Conservation (phyloP, 2,113 vertebrate genomes). For the Orthonyx spaldingii region DNA sequence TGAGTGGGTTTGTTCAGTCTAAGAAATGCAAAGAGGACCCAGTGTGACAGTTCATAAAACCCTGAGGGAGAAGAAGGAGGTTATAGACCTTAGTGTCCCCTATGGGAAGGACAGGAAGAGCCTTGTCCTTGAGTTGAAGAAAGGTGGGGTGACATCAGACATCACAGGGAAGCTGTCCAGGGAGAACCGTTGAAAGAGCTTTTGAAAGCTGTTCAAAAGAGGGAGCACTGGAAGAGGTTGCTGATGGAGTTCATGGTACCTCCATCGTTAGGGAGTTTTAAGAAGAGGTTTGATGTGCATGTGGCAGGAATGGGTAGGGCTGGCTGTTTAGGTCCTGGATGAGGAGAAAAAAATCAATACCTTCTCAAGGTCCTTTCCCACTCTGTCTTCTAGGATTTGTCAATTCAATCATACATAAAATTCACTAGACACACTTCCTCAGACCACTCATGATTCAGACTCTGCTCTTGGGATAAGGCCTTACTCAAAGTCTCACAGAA, state of each 20-base stretch:
- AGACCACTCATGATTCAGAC: neutral
- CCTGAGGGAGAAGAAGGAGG: neutral
- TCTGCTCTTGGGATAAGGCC: neutral
- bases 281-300: neutral
- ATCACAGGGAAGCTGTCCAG: neutral
- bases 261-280: neutral
- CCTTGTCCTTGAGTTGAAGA: neutral
- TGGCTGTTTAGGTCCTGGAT: neutral
- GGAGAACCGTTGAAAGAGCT: neutral
- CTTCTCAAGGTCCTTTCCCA: neutral
- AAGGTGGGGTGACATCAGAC: neutral
- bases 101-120: neutral
- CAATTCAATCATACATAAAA: neutral
- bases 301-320: neutral
- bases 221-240: neutral
- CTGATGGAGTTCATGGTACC: neutral
- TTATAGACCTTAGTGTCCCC: neutral
- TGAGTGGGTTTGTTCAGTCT: neutral
- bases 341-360: neutral
- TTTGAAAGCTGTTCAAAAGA: neutral
- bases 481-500: neutral
- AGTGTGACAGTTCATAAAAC: neutral
- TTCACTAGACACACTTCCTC: neutral
- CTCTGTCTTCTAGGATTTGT: neutral
- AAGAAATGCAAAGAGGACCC: neutral